Evolutionary conservation across 1,140 invertebrate genomes (phyloP), one percentile per base, ranked within the genome.

Genomic region (Cydia pomonella): DNA sequence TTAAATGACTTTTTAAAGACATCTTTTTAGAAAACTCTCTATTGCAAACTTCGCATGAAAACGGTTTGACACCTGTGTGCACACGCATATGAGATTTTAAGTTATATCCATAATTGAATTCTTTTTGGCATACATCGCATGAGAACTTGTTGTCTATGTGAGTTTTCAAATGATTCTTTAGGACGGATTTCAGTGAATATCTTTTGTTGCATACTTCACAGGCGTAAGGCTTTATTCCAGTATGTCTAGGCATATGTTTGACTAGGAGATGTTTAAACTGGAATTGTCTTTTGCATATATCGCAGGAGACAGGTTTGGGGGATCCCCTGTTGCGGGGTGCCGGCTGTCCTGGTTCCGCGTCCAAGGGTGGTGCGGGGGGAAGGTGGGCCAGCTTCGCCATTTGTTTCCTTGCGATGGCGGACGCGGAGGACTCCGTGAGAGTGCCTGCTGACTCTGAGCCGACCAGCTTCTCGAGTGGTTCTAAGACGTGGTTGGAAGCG

Each of bases 201-300:
- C 9, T 16, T 53, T 18, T 53, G 93, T 94, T 79, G 94, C 94
- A 93, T 95, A 93, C 82, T 93, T 86, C 62, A 18, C 82, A 25
- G 86, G 90, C 18, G 87, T 94, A 89, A 89, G 62, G 91, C 82
- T 18, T n/a, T 53, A 53, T 6, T n/a, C 50, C 50, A 16, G 50
- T 53, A 16, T 53, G 50, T 7, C 50, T 93, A 96, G 76, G 95
- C 96, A 0, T 96, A 21, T 53, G 50, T 16, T 53, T 53, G 6
- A 53, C 50, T 16, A 53, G 50, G n/a, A 53, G 50, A 21, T 53
- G 50, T 53, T 53, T 53, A 53, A n/a, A 53, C 16, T 53, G 50
- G 16, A 53, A 53, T 18, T 53, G 50, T 53, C n/a, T 53, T 53
- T 53, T 53, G 50, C 50, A 53, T n/a, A 53, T 53, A 9, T 53